phyloP scores from a whole-genome alignment of 2,797 vertebrate species.

The Falco cherrug region DNA sequence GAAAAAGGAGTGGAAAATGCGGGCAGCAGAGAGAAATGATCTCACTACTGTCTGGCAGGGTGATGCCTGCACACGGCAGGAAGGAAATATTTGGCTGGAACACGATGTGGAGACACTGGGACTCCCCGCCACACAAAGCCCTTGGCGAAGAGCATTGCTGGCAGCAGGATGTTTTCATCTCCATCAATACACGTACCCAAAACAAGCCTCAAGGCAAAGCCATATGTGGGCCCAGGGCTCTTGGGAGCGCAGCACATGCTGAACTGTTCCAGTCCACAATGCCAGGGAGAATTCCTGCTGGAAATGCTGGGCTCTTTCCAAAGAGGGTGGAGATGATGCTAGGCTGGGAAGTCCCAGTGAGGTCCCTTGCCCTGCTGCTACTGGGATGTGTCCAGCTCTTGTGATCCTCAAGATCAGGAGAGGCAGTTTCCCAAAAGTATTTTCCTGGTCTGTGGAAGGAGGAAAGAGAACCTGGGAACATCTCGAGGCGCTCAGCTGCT shows the following conservation, averaged over 20 bases:
- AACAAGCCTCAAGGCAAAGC: background rate
- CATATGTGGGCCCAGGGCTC: background rate
- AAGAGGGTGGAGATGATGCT: background rate
- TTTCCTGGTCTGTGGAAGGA: background rate
- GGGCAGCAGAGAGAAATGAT: background rate
- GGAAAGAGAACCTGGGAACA: background rate
- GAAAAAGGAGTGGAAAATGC: background rate
- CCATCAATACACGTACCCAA: background rate
- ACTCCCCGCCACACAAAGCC: background rate
- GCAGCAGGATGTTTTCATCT: background rate
- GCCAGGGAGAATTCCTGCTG: background rate
- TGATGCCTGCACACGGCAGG: background rate
- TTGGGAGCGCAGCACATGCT: fast-evolving
- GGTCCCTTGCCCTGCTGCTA: background rate
- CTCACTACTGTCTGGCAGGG: background rate
- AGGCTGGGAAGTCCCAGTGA: background rate
- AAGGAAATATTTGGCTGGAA: background rate
- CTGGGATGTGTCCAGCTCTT: fast-evolving
- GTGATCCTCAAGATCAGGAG: background rate
- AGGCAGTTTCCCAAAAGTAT: background rate
- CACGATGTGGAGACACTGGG: background rate
- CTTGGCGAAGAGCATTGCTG: background rate
- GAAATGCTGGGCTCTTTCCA: background rate
- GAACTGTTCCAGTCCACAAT: background rate
- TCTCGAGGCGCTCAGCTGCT: background rate